Base-by-base conservation (phyloP, 2,113 vertebrate species). In the Oncorhynchus kisutch region DNA sequence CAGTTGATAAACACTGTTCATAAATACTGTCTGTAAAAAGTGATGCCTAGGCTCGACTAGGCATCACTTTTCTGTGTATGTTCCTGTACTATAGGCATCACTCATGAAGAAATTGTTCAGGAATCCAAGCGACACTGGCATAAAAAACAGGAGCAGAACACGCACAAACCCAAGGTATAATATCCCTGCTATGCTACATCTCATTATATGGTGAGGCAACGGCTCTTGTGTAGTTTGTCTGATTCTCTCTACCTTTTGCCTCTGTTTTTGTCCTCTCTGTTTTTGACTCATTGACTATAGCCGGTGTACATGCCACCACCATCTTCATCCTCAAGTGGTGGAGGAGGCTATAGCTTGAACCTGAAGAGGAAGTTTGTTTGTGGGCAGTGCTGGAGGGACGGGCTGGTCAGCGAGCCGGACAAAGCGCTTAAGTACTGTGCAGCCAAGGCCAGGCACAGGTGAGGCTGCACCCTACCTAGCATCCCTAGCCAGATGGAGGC, bases 281-380 rank as follows among this genome's bases (percentile, higher is more conserved):
- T 3, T 27, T 27, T 27, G 24, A 27, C 31, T 34, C 67, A 3
- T 34, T 20, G 29, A 68, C 29, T 9, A 9, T n/a, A 16, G 39
- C 66, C 69, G 39, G n/a, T 45, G 3, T 27, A 12, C 6, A 5
- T 67, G 34, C 11, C 16, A 7, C 45, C 8, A 49, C 11, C 24
- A 16, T 27, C 9, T 59, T 20, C 27, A 69, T 70, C 81, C 24
- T 16, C 72, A 45, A 64, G 14, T 5, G 57, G 25, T 18, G 29
- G 25, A 72, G 64, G 72, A 51, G 67, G 64, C 29, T 86, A 72
- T 67, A 77, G 13, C 70, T 83, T 86, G 24, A 81, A 89, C 62
- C 90, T 98, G 84, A 94, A 94, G 83, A 95, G 97, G 95, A 98
- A 96, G 93, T 97, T 99, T 76, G 95, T 94, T 49, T 99, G 98